phyloP scores from a whole-genome alignment of 2,113 vertebrate genomes.

The Bufo bufo region DNA sequence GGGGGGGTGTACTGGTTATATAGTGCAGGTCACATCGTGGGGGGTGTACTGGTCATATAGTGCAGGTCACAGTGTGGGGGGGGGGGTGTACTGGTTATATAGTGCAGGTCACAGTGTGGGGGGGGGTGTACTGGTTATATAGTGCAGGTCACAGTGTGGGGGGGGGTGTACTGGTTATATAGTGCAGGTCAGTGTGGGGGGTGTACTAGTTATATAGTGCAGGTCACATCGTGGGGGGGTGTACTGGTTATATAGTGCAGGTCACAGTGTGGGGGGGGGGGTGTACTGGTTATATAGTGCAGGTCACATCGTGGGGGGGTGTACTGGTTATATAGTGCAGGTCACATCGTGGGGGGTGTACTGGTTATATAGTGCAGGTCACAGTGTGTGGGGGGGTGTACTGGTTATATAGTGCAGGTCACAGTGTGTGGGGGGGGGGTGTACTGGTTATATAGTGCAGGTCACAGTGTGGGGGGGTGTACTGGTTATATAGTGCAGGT shows the following conservation, averaged over 20 bases:
- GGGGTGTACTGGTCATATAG: not conserved
- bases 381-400: not conserved
- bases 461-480: not conserved
- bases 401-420: not conserved
- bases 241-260: not conserved
- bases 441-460: not conserved
- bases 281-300: not conserved
- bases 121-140: not conserved
- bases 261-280: not conserved
- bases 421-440: too few species aligned
- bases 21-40: not conserved
- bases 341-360: not conserved
- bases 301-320: not conserved
- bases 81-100: not conserved
- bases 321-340: not conserved
- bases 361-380: not conserved
- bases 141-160: not conserved
- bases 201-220: not conserved
- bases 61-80: not conserved
- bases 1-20: not conserved
- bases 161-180: not conserved
- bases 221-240: not conserved
- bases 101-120: not conserved
- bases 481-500: not conserved
- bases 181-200: not conserved